These are phyloP conservation scores for Halictus rubicundus DNA, from an alignment of 1,140 invertebrate genomes.

Conservation along the genomic window DNA sequence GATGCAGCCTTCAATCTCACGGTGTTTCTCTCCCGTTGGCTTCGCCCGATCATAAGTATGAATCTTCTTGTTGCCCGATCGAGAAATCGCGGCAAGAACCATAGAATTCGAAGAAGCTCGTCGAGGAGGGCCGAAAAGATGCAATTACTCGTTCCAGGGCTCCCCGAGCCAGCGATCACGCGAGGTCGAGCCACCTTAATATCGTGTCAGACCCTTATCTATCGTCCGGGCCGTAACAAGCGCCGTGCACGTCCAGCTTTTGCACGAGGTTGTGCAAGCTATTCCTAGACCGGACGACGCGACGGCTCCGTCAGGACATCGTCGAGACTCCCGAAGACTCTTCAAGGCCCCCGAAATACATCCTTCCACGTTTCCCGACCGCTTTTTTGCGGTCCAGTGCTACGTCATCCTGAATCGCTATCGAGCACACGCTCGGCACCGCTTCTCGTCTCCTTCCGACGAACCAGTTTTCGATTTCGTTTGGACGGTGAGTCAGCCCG, in stretches of 20 bases:
- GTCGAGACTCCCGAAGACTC: too few species aligned
- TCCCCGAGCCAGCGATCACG: too few species aligned
- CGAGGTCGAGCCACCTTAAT: not conserved
- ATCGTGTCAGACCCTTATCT: conserved; percentile 15
- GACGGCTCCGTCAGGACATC: too few species aligned
- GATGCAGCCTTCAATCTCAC: too few species aligned
- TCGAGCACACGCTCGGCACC: not conserved
- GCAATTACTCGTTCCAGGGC: too few species aligned
- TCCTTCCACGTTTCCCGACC: conserved; percentile 38
- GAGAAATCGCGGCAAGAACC: too few species aligned
- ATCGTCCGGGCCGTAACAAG: not conserved
- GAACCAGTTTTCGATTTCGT: conserved; percentile 19
- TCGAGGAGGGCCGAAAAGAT: too few species aligned
- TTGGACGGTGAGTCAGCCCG: not conserved
- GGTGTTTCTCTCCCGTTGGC: too few species aligned
- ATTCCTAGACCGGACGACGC: too few species aligned
- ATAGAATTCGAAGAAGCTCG: too few species aligned
- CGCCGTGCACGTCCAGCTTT: not conserved
- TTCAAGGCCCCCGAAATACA: not conserved
- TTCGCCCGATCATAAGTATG: too few species aligned
- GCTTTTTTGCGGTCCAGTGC: conserved; percentile 9
- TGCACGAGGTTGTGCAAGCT: not conserved
- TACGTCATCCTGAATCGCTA: conserved; percentile 31
- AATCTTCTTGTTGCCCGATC: too few species aligned
- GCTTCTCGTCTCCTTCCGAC: conserved; percentile 34